A percentile compares a stretch with the other conserved stretches of the same genome.
Evolutionary conservation across 2,113 vertebrate genomes (phyloP).

Genomic region (Carettochelys insculpta): DNA sequence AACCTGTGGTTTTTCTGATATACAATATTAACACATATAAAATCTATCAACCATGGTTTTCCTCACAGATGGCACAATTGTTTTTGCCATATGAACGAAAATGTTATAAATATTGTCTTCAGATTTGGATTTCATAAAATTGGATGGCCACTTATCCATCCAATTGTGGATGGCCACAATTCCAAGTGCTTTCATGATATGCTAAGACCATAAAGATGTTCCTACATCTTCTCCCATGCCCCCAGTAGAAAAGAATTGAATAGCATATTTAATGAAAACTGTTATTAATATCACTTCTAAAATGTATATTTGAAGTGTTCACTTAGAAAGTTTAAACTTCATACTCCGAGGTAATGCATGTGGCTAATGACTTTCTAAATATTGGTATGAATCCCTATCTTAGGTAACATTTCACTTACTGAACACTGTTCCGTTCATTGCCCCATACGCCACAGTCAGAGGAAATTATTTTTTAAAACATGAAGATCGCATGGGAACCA

Average conservation of each 20-base stretch:
- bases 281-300: background rate
- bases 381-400: rapidly evolving
- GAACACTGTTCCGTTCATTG: background rate
- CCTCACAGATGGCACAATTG: background rate
- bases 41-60: background rate
- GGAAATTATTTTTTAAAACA: background rate
- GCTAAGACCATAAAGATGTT: background rate
- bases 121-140: background rate
- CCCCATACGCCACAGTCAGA: background rate
- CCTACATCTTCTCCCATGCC: background rate
- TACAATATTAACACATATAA: background rate
- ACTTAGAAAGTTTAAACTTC: background rate
- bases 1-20: no score
- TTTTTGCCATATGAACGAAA: background rate
- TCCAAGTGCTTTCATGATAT: background rate
- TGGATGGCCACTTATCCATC: background rate
- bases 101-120: background rate
- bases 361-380: no score
- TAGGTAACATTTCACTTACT: background rate
- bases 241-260: background rate
- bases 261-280: background rate
- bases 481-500: background rate
- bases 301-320: background rate
- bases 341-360: background rate
- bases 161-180: no score